These are phyloP conservation scores for Sparidentex hasta DNA, from an alignment of 2,797 vertebrate genomes.

Conservation along the genomic window DNA sequence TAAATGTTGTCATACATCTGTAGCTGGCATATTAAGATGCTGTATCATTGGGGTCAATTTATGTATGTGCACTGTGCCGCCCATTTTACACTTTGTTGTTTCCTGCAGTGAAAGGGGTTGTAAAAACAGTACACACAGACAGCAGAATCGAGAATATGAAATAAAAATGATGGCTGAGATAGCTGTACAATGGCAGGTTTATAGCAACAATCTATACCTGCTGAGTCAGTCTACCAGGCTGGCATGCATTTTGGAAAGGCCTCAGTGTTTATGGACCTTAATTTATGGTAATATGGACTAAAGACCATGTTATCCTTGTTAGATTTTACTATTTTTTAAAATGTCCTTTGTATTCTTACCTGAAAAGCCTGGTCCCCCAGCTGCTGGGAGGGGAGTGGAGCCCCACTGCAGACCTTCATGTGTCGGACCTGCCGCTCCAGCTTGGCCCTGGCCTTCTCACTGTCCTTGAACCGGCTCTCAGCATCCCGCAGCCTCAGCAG, in stretches of 20 bases:
- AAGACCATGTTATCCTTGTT: background rate
- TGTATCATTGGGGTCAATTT: too few relatives aligned
- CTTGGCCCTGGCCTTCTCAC: constrained; percentile 84
- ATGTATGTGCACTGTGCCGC: too few relatives aligned
- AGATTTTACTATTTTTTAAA: background rate
- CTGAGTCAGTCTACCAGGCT: background rate
- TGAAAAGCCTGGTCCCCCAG: constrained; percentile 11
- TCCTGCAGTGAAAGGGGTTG: too few relatives aligned
- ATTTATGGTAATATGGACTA: background rate
- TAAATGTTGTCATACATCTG: too few relatives aligned
- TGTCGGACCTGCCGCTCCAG: constrained; percentile 89
- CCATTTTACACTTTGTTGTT: too few relatives aligned
- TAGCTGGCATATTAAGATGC: too few relatives aligned
- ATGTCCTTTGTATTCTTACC: constrained; percentile 22
- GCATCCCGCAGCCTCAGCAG: constrained; percentile 85
- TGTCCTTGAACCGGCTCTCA: constrained; percentile 85
- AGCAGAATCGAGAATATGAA: too few relatives aligned
- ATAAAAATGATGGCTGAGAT: too few relatives aligned
- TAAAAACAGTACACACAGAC: too few relatives aligned
- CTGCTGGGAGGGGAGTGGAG: constrained; percentile 37
- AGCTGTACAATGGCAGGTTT: too few relatives aligned
- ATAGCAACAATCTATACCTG: too few relatives aligned
- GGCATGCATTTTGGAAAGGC: background rate
- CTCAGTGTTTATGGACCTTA: background rate
- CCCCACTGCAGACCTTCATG: constrained; percentile 74